Percentiles rank a stretch among this genome's conserved stretches.
Evolutionary conservation across 1,140 invertebrate species (phyloP).

Genomic region (Micrasema minimum): DNA sequence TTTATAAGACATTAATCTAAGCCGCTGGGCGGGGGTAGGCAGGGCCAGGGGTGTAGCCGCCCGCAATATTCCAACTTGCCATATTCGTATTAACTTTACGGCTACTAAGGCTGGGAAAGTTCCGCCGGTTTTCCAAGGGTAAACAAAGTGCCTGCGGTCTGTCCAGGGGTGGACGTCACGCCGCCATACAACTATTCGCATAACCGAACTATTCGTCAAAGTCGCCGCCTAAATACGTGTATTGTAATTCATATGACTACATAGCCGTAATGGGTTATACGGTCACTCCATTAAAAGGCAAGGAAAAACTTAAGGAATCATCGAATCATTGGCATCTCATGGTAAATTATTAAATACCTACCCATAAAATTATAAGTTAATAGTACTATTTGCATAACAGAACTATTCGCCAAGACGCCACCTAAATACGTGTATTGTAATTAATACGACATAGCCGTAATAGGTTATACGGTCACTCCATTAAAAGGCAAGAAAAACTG

Average conservation of each 20-base stretch:
- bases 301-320: no score
- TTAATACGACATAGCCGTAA: not conserved
- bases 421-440: not conserved
- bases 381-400: conserved; percentile 10
- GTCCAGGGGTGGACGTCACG: conserved; percentile 3
- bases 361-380: no score
- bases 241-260: not conserved
- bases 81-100: conserved; percentile 51
- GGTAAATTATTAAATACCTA: no score
- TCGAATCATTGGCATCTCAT: no score
- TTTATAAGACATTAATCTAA: conserved; percentile 7
- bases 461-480: no score
- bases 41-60: not conserved
- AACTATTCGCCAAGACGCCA: conserved; percentile 7
- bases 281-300: no score
- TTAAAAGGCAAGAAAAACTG: no score
- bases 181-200: conserved; percentile 8
- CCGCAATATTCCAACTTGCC: conserved; percentile 42
- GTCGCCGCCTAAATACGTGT: not conserved
- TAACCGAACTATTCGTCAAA: conserved; percentile 21
- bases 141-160: conserved; percentile 50
- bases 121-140: conserved; percentile 42
- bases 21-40: not conserved
- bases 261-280: not conserved
- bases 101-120: conserved; percentile 42